Percentiles rank a stretch among this genome's conserved stretches.
Conservation (phyloP, 2,113 vertebrate genomes). For the Chloropsis hardwickii region DNA sequence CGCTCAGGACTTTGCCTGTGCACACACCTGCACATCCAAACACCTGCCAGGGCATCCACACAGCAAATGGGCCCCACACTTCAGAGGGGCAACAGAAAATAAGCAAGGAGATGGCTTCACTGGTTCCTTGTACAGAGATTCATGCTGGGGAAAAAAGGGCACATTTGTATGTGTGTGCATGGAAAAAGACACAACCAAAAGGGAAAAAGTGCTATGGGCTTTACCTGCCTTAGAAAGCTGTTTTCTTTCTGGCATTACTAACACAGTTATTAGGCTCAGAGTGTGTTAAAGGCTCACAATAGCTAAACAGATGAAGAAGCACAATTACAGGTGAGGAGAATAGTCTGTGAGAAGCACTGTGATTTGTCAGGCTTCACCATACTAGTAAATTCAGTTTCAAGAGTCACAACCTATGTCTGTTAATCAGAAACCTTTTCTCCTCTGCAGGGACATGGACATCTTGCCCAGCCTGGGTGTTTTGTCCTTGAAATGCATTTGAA, state of each 20-base stretch:
- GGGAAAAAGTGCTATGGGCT: neutral
- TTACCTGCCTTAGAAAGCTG: neutral
- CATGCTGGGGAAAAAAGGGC: neutral
- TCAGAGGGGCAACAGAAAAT: neutral
- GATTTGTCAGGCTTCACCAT: neutral
- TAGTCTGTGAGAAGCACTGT: neutral
- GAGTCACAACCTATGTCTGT: neutral
- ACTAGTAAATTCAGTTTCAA: neutral
- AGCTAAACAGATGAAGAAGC: neutral
- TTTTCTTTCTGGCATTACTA: neutral
- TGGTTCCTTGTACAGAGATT: neutral
- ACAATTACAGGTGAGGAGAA: neutral
- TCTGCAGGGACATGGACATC: neutral
- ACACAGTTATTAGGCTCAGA: neutral
- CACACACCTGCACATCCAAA: conserved; percentile 40
- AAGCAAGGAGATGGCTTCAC: neutral
- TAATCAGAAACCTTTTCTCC: neutral
- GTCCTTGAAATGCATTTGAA: neutral
- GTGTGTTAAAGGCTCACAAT: neutral
- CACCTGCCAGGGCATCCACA: neutral
- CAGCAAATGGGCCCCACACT: neutral
- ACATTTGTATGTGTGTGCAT: neutral
- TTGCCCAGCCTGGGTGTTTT: neutral
- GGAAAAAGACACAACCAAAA: neutral
- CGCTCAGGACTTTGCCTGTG: neutral